Evolutionary conservation across 1,140 invertebrate species (phyloP), one percentile per base, ranked within the genome.

Genomic region (Lepidurus couesii): DNA sequence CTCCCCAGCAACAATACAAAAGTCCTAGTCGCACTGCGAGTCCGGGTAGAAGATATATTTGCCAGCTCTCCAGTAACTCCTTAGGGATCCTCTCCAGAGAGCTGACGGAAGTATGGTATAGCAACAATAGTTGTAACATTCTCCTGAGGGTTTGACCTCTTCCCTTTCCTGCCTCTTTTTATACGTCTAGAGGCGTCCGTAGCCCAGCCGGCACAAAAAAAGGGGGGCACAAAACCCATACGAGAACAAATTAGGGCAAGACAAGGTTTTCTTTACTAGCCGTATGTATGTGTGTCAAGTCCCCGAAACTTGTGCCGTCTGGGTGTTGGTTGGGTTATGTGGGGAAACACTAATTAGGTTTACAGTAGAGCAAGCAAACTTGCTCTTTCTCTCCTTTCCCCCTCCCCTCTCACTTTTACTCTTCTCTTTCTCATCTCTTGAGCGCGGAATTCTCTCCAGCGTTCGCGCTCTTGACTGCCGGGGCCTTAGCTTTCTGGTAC

Each of bases 31-130:
- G 4, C 21, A n/a, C 5, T 65, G 16, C 53, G 16, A 65, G 16
- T 65, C 53, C 53, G 16, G 21, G 53, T 65, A 65, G 53, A 16
- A 65, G 53, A 65, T 65, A 65, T 13, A 65, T 65, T 65, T 65
- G 6, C n/a, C 53, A 21, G 53, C 53, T 65, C 53, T 65, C 53
- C 53, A 65, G 53, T 7, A 65, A 65, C 53, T 65, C 53, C 53
- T 65, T 16, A 7, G 53, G 53, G 53, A 65, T 65, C 21, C 53
- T 65, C 53, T n/a, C 4, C 53, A 65, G 21, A 65, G 53, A 65
- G 53, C n/a, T 16, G 13, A 65, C 16, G 53, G 53, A 65, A 65
- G 53, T n/a, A 65, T 13, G 53, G 45, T 47, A 7, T 65, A 65
- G 53, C 53, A 65, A 65, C 53, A 65, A 65, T 7, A 65, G 53